phyloP scores from a whole-genome alignment of 1,140 invertebrate genomes.

The Ceratina calcarata region DNA sequence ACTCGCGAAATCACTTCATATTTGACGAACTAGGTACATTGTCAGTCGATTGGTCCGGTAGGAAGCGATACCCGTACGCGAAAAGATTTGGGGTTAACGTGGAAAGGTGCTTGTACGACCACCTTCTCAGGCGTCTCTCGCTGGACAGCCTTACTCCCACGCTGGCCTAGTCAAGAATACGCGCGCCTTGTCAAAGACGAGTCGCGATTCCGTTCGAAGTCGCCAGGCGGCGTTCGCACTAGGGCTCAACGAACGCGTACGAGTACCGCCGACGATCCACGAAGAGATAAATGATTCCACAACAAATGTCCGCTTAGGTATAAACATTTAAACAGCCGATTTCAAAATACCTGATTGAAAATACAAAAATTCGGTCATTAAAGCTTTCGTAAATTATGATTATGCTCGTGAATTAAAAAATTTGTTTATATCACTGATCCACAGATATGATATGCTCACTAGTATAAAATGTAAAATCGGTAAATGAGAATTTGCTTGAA shows the following conservation, averaged over 20 bases:
- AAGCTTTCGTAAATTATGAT: too few species aligned
- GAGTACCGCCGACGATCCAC: constrained; percentile 62
- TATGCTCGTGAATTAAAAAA: not conserved
- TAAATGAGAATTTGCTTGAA: too few species aligned
- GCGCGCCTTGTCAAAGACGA: constrained; percentile 65
- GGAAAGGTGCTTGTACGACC: constrained; percentile 55
- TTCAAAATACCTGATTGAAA: not conserved
- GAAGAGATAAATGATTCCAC: constrained; percentile 35
- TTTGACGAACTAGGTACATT: not conserved
- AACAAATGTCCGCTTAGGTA: not conserved
- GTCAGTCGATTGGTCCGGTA: not conserved
- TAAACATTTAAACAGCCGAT: not conserved
- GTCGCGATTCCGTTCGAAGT: constrained; percentile 29
- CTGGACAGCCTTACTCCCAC: constrained; percentile 75
- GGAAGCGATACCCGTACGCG: not conserved
- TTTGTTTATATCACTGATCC: not conserved
- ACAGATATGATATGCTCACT: not conserved
- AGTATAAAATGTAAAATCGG: not conserved
- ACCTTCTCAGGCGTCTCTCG: constrained; percentile 64
- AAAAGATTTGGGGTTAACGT: not conserved
- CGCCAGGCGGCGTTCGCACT: constrained; percentile 55
- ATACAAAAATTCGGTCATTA: not conserved
- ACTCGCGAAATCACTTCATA: not conserved
- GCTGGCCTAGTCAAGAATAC: constrained; percentile 77
- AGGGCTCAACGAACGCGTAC: constrained; percentile 55